A percentile compares a stretch with the other conserved stretches of the same genome.
Evolutionary conservation across 2,113 vertebrate genomes (phyloP).

Genomic region (Gallinago jamesoni): DNA sequence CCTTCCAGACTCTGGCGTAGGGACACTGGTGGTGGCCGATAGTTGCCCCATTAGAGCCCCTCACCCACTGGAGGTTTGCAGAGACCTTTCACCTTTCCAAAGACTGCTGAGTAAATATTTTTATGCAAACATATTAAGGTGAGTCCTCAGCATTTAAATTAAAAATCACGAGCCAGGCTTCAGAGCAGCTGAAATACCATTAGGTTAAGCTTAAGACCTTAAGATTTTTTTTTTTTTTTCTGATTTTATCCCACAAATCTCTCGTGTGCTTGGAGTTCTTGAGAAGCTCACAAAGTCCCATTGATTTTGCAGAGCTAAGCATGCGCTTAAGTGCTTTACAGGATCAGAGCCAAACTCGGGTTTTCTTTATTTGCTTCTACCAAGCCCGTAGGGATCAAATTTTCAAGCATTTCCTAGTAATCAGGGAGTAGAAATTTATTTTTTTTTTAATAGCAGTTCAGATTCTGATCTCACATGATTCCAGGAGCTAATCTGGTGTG

Average conservation of each 20-base stretch:
- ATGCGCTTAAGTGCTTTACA: conserved; percentile 28
- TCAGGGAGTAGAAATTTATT: not conserved
- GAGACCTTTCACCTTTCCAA: not conserved
- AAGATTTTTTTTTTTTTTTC: not conserved
- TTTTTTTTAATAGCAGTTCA: not conserved
- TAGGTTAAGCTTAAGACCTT: conserved; percentile 18
- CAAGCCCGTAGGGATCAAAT: not conserved
- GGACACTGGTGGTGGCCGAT: fast-evolving
- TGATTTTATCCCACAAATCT: conserved; percentile 36
- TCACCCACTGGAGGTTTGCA: not conserved
- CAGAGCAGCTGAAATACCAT: not conserved
- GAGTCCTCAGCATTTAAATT: not conserved
- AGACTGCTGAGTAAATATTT: not conserved
- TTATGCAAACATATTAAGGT: not conserved
- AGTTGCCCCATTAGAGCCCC: not conserved
- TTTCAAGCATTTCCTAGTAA: not conserved
- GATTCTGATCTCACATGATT: not conserved
- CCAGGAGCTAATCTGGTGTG: not conserved
- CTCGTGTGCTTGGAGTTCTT: not conserved
- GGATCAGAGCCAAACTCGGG: conserved; percentile 29
- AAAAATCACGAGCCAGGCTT: not conserved
- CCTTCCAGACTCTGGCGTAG: not conserved
- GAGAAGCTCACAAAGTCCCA: not conserved
- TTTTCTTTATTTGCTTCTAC: conserved; percentile 20
- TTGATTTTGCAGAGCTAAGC: conserved; percentile 27